Base-by-base conservation (phyloP, 2,888 invertebrate genomes). In the Sarcophaga caerulescens region DNA sequence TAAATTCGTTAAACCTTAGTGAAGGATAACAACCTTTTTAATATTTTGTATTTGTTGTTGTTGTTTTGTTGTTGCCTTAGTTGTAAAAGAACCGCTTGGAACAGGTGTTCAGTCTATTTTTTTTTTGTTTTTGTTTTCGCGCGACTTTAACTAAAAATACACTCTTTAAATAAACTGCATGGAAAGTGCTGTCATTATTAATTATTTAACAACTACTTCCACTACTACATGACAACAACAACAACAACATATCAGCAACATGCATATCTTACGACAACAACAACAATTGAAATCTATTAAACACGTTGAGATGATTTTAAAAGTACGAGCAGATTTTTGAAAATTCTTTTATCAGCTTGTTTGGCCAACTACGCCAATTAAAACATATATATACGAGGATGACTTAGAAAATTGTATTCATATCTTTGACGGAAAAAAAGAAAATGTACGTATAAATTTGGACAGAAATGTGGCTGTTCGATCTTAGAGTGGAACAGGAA, bases 1-100 rank as follows among this genome's bases (percentile, higher is more conserved):
- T 21, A 69, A 77, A 60, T 44, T 21, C 63, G 70, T 14, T 84
- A 84, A 75, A 75, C 84, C 80, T 80, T 80, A 71, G 47, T 76
- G 80, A 84, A 84, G 80, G 84, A 84, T 80, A 81, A 76, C 81
- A 65, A 80, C 75, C 52, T 76, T 66, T 84, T 78, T 35, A 45
- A 57, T 71, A 70, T 62, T 70, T 68, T 65, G 10, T 35, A 35
- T 8, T 35, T 35, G 2, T 35, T 35, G 8, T 59, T 65, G 57
- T 70, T 79, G 17, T n/a, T n/a, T n/a, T n/a, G n/a, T n/a, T n/a
- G n/a, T n/a, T n/a, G n/a, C n/a, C n/a, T n/a, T n/a, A n/a, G n/a
- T 19, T 6, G 19, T 45, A 45, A 44, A 10, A 59, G 23, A 73
- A 21, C 6, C 62, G 17, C 6, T 59, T 60, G 23, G 60, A 84